Evolutionary conservation across 2,797 vertebrate genomes (phyloP), one percentile per base, ranked within the genome.

Genomic region (Sparus aurata): DNA sequence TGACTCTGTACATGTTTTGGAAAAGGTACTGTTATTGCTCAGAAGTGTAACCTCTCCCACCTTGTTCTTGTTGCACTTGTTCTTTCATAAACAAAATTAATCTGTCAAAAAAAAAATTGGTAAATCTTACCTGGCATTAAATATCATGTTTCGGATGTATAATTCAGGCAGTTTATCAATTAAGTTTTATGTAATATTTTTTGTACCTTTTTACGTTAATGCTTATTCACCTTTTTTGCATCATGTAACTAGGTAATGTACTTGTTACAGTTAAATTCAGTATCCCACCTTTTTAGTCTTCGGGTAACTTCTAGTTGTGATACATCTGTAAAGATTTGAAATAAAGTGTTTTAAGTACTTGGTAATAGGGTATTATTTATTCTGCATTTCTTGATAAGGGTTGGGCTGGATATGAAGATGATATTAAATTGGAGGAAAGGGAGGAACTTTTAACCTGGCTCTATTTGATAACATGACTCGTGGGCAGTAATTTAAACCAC

Each of bases 261-360:
- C 89, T 91, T 91, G 91, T 92, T 93, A 90, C 91, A 92, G 61
- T 89, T 92, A 83, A 84, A 75, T 91, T 92, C 90, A 85, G 79
- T 91, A 93, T 92, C 88, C 79, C 87, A 90, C 83, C 83, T 92
- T 94, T 94, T 92, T 94, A 94, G 94, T 92, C 88, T 92, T 90
- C 65, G 81, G 93, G 87, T 93, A 93, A 93, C 89, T 90, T 87
- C 89, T 93, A 94, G 94, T 93, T 94, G 92, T 94, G 91, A 95
- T 94, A 93, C 92, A 93, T 93, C 92, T 94, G 94, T 94, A 94
- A 94, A 94, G 86, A 92, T 94, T 93, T 94, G 90, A 95, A 95
- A 94, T 94, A 95, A 95, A 93, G 92, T 93, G 94, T 94, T 95
- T 94, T 93, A 94, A 92, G 82, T 91, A 93, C 85, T 91, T 92